phyloP scores from a whole-genome alignment of 2,113 vertebrate species.

The Notiomystis cincta region DNA sequence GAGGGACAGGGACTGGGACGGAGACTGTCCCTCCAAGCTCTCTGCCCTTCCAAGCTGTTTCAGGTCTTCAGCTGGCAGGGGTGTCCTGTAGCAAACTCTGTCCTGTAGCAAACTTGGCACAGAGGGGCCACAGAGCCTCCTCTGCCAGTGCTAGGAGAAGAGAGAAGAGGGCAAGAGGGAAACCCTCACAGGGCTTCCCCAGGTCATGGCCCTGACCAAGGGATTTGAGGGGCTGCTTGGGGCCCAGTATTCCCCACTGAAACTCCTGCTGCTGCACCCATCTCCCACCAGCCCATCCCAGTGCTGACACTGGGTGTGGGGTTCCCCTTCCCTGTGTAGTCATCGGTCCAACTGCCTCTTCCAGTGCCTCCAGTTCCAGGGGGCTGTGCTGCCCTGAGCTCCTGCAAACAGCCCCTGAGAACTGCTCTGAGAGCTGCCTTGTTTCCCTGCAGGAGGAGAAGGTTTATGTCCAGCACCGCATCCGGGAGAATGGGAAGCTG shows the following conservation, averaged over 20 bases:
- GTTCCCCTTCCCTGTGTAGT: not conserved
- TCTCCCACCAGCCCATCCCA: not conserved
- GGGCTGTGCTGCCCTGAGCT: not conserved
- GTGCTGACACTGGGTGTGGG: not conserved
- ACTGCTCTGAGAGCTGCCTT: not conserved
- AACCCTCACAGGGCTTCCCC: not conserved
- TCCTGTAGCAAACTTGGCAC: not conserved
- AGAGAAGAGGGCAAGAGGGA: not conserved
- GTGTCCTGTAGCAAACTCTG: not conserved
- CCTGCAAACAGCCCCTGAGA: not conserved
- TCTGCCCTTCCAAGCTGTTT: not conserved
- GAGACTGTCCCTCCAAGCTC: not conserved
- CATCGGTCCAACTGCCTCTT: not conserved
- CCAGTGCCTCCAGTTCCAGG: not conserved
- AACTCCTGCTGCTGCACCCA: not conserved
- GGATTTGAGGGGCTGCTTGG: not conserved
- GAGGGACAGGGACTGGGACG: not conserved
- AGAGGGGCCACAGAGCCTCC: not conserved
- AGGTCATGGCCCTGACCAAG: not conserved
- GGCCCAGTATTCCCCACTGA: not conserved
- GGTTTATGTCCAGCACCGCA: conserved; percentile 89
- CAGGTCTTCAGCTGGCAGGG: not conserved
- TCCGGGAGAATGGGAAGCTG: conserved; percentile 74
- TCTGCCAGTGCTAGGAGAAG: not conserved
- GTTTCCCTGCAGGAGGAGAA: conserved; percentile 82